Conservation (phyloP, 2,888 invertebrate genomes). For the Gymnoscelis rufifasciata region DNA sequence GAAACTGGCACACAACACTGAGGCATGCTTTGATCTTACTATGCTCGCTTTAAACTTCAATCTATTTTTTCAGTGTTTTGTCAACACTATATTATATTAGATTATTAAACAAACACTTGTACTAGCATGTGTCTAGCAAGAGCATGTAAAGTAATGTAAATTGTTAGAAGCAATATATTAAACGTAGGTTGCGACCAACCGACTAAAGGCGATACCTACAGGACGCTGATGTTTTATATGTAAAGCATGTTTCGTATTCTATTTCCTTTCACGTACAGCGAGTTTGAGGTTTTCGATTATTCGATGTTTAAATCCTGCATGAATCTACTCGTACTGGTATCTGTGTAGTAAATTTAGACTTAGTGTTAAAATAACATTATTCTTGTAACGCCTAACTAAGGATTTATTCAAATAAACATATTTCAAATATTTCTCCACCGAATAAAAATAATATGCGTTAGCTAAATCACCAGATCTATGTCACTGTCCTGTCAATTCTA, state of each 20-base stretch:
- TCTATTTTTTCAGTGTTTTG: background rate
- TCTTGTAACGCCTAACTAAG: too few relatives aligned
- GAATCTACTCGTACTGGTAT: too few relatives aligned
- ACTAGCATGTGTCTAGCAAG: conserved; percentile 2
- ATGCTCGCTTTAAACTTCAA: conserved; percentile 13
- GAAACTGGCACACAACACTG: conserved; percentile 37
- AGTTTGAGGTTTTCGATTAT: conserved; percentile 9
- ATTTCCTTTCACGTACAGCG: conserved; percentile 14
- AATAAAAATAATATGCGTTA: background rate
- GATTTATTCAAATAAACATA: too few relatives aligned
- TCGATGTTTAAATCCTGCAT: conserved; percentile 12
- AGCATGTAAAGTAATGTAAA: background rate
- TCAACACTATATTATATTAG: background rate
- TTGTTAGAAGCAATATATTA: background rate
- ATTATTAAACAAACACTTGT: background rate
- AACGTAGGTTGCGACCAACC: background rate
- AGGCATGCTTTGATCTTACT: conserved; percentile 45
- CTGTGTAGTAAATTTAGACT: background rate
- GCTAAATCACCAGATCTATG: background rate
- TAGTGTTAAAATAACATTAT: too few relatives aligned
- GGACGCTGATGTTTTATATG: conserved; percentile 17
- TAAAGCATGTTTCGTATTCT: conserved; percentile 15
- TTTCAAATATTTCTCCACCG: background rate
- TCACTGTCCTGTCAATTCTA: background rate
- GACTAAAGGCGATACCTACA: conserved; percentile 5